Conservation (phyloP, 2,888 invertebrate species). For the Drosophila buzzatii region DNA sequence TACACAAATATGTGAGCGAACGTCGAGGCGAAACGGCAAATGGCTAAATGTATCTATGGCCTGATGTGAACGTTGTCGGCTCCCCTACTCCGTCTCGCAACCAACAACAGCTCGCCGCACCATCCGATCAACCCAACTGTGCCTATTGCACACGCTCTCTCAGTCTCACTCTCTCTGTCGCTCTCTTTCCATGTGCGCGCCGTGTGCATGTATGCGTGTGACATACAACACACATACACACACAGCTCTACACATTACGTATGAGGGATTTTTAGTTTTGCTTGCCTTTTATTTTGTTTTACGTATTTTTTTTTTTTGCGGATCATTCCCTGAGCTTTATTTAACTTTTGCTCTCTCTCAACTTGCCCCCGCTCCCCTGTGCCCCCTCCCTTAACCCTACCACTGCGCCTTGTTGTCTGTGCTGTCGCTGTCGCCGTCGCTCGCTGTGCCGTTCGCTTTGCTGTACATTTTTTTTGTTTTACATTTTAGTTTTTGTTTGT, state of each 20-base stretch:
- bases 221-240: conserved; percentile 27
- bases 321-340: conserved; percentile 79
- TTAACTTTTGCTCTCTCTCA: conserved; percentile 80
- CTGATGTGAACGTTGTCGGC: conserved; percentile 61
- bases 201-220: conserved; percentile 26
- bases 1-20: conserved; percentile 65
- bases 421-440: conserved; percentile 1
- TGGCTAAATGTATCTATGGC: conserved; percentile 76
- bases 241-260: conserved; percentile 64
- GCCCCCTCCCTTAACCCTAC: neutral
- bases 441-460: conserved; percentile 60
- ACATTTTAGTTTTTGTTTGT: conserved; percentile 75
- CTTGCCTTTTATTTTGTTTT: conserved; percentile 59
- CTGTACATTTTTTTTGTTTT: conserved; percentile 68
- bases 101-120: conserved; percentile 1
- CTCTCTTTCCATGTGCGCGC: conserved; percentile 30
- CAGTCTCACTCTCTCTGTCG: conserved; percentile 10
- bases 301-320: conserved; percentile 58
- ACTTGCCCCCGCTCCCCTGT: conserved; percentile 37
- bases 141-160: conserved; percentile 44
- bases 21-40: conserved; percentile 59
- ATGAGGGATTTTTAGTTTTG: conserved; percentile 68
- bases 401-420: conserved; percentile 51
- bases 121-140: conserved; percentile 42
- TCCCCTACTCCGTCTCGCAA: neutral